A percentile compares a stretch with the other conserved stretches of the same genome.
Evolutionary conservation across 2,113 vertebrate species (phyloP).

Genomic region (Sciurus niger): DNA sequence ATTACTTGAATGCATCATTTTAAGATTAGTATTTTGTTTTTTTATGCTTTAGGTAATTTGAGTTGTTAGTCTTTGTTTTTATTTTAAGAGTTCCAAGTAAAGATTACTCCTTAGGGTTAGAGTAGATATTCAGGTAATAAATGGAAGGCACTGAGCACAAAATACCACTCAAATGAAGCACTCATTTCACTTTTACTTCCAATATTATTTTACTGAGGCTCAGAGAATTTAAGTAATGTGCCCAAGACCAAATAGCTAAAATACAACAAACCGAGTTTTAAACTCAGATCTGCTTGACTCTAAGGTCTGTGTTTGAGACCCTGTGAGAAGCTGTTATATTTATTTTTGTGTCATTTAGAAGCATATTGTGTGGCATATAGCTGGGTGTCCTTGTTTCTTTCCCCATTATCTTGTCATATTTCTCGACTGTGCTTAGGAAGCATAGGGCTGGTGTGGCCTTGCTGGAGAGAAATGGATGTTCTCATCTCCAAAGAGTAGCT

Average conservation of each 20-base stretch:
- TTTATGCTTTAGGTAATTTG: neutral
- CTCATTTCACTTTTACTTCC: neutral
- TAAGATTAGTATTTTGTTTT: neutral
- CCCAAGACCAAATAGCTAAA: neutral
- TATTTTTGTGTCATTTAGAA: neutral
- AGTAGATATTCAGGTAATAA: neutral
- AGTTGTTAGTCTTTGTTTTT: neutral
- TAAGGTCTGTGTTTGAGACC: neutral
- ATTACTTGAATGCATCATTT: neutral
- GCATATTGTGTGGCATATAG: neutral
- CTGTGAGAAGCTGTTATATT: neutral
- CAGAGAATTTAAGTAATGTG: neutral
- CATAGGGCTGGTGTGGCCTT: neutral
- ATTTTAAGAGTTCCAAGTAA: neutral
- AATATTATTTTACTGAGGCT: neutral
- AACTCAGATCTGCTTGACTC: neutral
- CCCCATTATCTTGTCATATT: neutral
- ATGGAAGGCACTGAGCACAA: neutral
- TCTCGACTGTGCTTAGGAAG: neutral
- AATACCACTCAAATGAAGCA: neutral
- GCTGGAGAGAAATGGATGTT: neutral
- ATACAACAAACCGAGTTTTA: neutral
- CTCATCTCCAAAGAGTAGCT: neutral
- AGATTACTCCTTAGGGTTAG: neutral
- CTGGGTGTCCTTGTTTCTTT: neutral